A percentile compares a stretch with the other conserved stretches of the same genome.
phyloP scores from a whole-genome alignment of 2,113 vertebrate species.

The Hippocampus zosterae region DNA sequence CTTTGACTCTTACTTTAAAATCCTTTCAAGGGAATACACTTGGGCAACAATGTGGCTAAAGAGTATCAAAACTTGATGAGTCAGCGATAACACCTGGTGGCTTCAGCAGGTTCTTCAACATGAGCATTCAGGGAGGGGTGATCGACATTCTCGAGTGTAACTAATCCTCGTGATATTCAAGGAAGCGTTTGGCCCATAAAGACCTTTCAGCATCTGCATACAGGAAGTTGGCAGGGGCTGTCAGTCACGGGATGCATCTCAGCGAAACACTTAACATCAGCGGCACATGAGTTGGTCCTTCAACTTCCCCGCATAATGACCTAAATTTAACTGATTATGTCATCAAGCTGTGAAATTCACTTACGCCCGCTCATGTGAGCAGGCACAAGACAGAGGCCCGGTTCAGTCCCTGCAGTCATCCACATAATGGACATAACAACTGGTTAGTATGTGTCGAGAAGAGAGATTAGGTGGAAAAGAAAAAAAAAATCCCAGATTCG shows the following conservation, averaged over 20 bases:
- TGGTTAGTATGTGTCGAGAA: neutral
- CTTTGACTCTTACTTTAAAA: neutral
- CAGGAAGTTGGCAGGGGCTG: neutral
- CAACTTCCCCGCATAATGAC: neutral
- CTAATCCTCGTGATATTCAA: neutral
- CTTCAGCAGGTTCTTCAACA: neutral
- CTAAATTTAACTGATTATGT: constrained; percentile 1
- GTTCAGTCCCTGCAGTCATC: neutral
- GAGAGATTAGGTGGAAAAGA: neutral
- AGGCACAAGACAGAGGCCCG: neutral
- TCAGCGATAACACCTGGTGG: neutral
- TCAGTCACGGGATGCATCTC: neutral
- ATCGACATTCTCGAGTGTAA: neutral
- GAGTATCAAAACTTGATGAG: neutral
- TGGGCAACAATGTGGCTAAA: neutral
- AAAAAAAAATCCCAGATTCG: neutral
- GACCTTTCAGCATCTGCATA: neutral
- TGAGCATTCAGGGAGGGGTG: neutral
- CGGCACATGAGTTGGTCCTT: neutral
- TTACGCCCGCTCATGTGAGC: neutral
- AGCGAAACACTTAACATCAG: neutral
- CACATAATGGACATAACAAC: neutral
- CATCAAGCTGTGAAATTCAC: constrained; percentile 1
- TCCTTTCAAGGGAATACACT: neutral
- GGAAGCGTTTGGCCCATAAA: neutral